Evolutionary conservation across 2,888 invertebrate species (phyloP).

Genomic region (Eurois occulta): DNA sequence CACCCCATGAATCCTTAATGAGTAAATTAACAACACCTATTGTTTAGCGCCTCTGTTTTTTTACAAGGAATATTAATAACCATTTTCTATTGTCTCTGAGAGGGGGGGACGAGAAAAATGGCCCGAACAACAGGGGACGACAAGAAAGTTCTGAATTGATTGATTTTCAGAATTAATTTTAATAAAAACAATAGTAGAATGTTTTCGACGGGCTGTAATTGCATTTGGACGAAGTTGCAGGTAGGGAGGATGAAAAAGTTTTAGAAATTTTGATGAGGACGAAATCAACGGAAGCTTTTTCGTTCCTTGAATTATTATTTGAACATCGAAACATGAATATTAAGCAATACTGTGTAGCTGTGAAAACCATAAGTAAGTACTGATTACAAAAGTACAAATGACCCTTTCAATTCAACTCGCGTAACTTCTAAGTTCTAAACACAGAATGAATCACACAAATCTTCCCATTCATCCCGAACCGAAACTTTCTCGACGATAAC

Average conservation of each 20-base stretch:
- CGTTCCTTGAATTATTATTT: conserved; percentile 15
- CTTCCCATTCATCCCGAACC: conserved; percentile 52
- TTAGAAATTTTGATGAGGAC: conserved; percentile 56
- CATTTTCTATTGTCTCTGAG: conserved; percentile 84
- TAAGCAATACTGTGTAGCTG: background rate
- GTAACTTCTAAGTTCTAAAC: conserved; percentile 56
- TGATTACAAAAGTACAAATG: conserved; percentile 15
- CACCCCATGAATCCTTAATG: conserved; percentile 89
- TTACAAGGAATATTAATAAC: conserved; percentile 89
- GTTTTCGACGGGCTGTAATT: conserved; percentile 85
- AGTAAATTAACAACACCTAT: conserved; percentile 90
- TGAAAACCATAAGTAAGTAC: background rate
- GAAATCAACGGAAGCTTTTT: conserved; percentile 31
- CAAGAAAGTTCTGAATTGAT: conserved; percentile 84
- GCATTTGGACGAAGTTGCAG: conserved; percentile 73
- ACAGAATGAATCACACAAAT: conserved; percentile 54
- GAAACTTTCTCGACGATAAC: conserved; percentile 64
- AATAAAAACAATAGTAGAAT: conserved; percentile 87
- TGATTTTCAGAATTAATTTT: conserved; percentile 90
- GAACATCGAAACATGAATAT: conserved; percentile 2
- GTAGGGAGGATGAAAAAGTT: conserved; percentile 57
- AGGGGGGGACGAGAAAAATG: conserved; percentile 75
- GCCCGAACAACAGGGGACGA: conserved; percentile 70
- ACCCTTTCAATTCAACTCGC: conserved; percentile 17
- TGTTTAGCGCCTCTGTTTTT: conserved; percentile 87